Percentiles rank a stretch among this genome's conserved stretches.
phyloP scores from a whole-genome alignment of 2,888 invertebrate genomes.

The Erpobdella octoculata region DNA sequence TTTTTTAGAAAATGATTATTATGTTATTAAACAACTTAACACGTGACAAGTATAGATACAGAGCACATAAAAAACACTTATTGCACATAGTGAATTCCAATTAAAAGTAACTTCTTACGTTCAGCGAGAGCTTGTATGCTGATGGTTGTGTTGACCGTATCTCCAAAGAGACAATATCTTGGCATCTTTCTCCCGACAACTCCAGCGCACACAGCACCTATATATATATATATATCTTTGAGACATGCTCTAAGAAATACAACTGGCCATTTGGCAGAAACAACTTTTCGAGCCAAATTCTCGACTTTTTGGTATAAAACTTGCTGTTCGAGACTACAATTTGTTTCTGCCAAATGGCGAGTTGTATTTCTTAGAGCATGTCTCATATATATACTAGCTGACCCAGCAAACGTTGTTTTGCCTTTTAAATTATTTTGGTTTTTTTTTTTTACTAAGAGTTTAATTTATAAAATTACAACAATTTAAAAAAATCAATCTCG shows the following conservation, averaged over 20 bases:
- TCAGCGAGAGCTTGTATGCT: constrained; percentile 24
- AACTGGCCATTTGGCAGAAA: too few species aligned
- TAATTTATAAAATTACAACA: too few species aligned
- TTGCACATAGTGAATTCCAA: neutral
- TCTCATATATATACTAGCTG: too few species aligned
- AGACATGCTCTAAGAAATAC: neutral
- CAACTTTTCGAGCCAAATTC: too few species aligned
- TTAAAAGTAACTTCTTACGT: constrained; percentile 19
- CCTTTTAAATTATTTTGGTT: too few species aligned
- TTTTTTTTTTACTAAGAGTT: too few species aligned
- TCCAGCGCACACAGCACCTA: constrained; percentile 31
- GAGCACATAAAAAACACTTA: neutral
- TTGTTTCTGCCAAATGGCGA: neutral
- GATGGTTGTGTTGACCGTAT: constrained; percentile 32
- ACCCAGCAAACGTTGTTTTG: too few species aligned
- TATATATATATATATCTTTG: too few species aligned
- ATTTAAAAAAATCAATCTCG: too few species aligned
- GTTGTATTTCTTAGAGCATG: too few species aligned
- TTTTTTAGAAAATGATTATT: neutral
- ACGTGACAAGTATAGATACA: neutral
- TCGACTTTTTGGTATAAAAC: too few species aligned
- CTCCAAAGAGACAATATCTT: constrained; percentile 32
- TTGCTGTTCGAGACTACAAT: too few species aligned
- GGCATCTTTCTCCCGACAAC: constrained; percentile 31
- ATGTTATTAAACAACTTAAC: neutral